These are phyloP conservation scores for Heliconius erato DNA, from an alignment of 2,888 invertebrate genomes.

Conservation along the genomic window DNA sequence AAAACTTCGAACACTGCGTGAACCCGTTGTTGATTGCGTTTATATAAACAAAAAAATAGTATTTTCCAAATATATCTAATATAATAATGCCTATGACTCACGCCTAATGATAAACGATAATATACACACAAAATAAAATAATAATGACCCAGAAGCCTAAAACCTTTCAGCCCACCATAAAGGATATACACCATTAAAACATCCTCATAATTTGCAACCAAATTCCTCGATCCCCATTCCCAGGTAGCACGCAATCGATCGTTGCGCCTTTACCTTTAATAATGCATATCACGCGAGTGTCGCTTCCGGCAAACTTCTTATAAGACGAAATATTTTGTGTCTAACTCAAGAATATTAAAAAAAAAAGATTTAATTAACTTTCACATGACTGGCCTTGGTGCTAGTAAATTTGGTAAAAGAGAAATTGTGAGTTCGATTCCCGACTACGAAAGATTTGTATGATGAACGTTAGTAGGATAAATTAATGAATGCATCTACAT, in stretches of 20 bases:
- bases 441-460: neutral
- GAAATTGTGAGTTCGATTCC: neutral
- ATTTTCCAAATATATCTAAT: too few species aligned
- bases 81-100: neutral
- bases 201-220: slow-evolving; percentile 19
- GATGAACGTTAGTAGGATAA: neutral
- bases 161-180: slow-evolving; percentile 3
- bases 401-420: neutral
- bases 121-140: neutral
- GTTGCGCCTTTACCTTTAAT: slow-evolving; percentile 21
- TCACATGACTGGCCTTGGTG: neutral
- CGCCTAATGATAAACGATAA: neutral
- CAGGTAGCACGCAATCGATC: slow-evolving; percentile 28
- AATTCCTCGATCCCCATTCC: slow-evolving; percentile 25
- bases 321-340: neutral
- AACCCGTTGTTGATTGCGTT: too few species aligned
- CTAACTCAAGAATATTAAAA: neutral
- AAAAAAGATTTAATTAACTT: neutral
- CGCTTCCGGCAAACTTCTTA: slow-evolving; percentile 23
- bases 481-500: neutral
- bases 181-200: slow-evolving; percentile 24
- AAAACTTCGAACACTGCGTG: too few species aligned
- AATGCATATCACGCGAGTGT: slow-evolving; percentile 27
- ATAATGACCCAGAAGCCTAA: slow-evolving; percentile 24
- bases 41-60: too few species aligned